A percentile compares a stretch with the other conserved stretches of the same genome.
Evolutionary conservation across 2,113 vertebrate species (phyloP).

Genomic region (Kryptolebias marmoratus): DNA sequence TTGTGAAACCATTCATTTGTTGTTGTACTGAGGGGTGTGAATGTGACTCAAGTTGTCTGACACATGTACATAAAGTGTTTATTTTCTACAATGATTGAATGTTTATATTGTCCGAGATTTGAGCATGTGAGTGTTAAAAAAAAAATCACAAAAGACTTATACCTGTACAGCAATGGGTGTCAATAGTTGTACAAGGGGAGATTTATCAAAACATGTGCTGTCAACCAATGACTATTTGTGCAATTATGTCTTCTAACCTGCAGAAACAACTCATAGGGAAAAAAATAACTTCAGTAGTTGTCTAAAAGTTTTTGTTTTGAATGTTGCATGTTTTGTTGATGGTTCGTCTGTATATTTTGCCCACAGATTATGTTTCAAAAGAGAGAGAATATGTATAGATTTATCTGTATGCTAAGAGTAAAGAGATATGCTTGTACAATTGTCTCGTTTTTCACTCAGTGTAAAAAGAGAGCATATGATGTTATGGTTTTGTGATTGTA

Average conservation of each 20-base stretch:
- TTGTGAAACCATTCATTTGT: constrained; percentile 75
- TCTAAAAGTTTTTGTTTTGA: constrained; percentile 89
- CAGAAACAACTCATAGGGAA: constrained; percentile 69
- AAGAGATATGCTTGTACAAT: constrained; percentile 94
- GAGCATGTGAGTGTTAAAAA: constrained; percentile 91
- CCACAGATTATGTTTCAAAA: constrained; percentile 83
- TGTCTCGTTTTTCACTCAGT: constrained; percentile 92
- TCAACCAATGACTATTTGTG: constrained; percentile 81
- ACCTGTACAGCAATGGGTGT: constrained; percentile 87
- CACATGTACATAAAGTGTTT: constrained; percentile 92
- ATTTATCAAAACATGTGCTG: constrained; percentile 83
- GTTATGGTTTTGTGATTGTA: constrained; percentile 97
- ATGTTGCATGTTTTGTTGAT: constrained; percentile 96
- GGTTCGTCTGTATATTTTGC: constrained; percentile 86
- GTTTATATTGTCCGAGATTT: constrained; percentile 85
- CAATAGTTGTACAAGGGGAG: constrained; percentile 86
- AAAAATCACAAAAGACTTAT: constrained; percentile 69
- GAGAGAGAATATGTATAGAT: constrained; percentile 85
- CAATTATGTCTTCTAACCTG: constrained; percentile 76
- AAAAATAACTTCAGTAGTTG: constrained; percentile 78
- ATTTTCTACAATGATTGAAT: constrained; percentile 89
- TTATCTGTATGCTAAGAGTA: constrained; percentile 87
- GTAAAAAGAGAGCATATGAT: constrained; percentile 87
- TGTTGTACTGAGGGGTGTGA: constrained; percentile 81
- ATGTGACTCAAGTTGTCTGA: constrained; percentile 86